Percentiles rank a stretch among this genome's conserved stretches.
These are phyloP conservation scores for Synergus itoensis DNA, from an alignment of 2,888 invertebrate species.

Conservation along the genomic window DNA sequence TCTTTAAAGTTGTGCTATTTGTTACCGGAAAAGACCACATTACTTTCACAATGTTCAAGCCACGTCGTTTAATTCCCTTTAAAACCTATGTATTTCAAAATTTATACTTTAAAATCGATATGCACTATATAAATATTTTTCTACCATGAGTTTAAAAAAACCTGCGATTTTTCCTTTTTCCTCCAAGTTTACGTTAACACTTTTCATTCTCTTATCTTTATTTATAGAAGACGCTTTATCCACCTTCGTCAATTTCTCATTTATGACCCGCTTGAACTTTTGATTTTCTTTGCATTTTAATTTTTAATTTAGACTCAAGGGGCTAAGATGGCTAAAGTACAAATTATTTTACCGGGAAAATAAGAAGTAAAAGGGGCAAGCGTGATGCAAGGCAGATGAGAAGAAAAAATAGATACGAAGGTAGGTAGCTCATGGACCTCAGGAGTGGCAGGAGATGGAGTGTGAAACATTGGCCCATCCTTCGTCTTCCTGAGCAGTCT, in stretches of 20 bases:
- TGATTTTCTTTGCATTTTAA: not conserved
- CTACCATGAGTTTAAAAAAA: not conserved
- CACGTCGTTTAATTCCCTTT: not conserved
- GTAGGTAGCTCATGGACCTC: slow-evolving; percentile 12
- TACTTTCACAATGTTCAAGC: not conserved
- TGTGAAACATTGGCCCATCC: slow-evolving; percentile 70
- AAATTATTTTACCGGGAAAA: slow-evolving; percentile 42
- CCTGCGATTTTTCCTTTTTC: not conserved
- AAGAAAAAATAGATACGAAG: not conserved
- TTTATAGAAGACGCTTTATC: no score
- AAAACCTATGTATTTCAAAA: not conserved
- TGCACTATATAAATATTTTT: not conserved
- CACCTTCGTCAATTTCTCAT: not conserved
- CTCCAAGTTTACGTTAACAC: not conserved
- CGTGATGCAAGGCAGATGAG: not conserved
- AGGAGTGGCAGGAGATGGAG: slow-evolving; percentile 69
- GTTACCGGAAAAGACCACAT: not conserved
- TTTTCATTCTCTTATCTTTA: not conserved
- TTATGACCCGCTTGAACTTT: not conserved
- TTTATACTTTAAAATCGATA: no score
- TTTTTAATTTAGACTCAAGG: not conserved
- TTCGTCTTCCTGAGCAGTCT: slow-evolving; percentile 53
- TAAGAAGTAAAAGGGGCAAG: slow-evolving; percentile 5
- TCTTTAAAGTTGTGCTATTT: not conserved
- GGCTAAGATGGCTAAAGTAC: slow-evolving; percentile 40